Percentiles rank a stretch among this genome's conserved stretches.
These are phyloP conservation scores for Campoletis sonorensis DNA, from an alignment of 1,140 invertebrate species.

Conservation along the genomic window DNA sequence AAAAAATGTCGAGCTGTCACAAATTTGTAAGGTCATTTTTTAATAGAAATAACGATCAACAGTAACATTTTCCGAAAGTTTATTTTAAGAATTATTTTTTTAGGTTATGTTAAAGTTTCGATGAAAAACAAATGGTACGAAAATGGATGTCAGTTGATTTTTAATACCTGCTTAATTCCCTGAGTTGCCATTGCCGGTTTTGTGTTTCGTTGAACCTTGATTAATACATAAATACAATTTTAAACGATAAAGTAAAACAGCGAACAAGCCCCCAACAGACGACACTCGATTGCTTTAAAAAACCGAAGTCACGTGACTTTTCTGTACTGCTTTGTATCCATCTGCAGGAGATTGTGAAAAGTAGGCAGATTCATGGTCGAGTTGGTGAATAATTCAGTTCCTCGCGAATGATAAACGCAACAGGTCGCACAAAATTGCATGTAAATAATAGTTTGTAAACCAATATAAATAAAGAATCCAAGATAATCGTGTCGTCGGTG, in stretches of 20 bases:
- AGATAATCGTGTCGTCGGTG: neutral
- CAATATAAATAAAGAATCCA: neutral
- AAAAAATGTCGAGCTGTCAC: too few species aligned
- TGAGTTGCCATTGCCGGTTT: neutral
- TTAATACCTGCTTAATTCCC: neutral
- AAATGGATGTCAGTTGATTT: neutral
- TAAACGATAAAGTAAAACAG: neutral
- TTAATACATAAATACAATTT: neutral
- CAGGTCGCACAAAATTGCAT: neutral
- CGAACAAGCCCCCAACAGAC: neutral
- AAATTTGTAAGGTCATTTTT: too few species aligned
- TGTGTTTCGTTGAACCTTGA: neutral
- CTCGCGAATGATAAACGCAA: neutral
- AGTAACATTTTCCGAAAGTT: too few species aligned
- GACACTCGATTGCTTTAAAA: neutral
- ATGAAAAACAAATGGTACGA: neutral
- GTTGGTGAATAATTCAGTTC: conserved; percentile 7
- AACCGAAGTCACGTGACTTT: neutral
- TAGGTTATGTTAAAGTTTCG: neutral
- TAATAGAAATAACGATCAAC: too few species aligned
- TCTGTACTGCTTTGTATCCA: neutral
- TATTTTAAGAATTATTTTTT: neutral
- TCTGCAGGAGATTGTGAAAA: neutral
- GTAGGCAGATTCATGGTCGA: neutral
- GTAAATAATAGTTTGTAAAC: neutral